These are phyloP conservation scores for Schlechtendalia chinensis DNA, from an alignment of 1,140 invertebrate genomes.

Conservation along the genomic window DNA sequence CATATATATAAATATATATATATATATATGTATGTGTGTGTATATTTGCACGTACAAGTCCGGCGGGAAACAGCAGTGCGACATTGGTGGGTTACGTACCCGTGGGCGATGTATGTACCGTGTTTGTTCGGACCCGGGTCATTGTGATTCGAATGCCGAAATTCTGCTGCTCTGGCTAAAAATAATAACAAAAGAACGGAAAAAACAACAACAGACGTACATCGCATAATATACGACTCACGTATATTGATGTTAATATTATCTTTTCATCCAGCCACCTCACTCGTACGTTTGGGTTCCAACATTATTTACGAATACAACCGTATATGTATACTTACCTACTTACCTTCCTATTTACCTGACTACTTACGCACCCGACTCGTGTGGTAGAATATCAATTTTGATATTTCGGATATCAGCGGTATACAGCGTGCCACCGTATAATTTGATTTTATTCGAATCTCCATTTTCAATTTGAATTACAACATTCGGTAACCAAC, in stretches of 20 bases:
- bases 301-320: background rate
- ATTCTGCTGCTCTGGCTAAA: background rate
- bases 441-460: no score
- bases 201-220: background rate
- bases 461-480: no score
- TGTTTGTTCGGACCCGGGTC: slow-evolving; percentile 18
- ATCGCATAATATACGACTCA: background rate
- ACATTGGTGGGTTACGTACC: no score
- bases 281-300: background rate
- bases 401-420: no score
- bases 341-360: no score
- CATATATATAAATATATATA: background rate
- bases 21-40: no score
- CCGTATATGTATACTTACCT: no score
- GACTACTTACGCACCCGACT: no score
- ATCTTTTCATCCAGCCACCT: background rate
- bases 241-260: background rate
- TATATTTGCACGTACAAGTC: background rate
- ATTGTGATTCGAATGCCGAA: background rate
- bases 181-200: background rate
- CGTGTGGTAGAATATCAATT: no score
- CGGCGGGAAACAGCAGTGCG: background rate
- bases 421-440: no score
- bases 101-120: background rate
- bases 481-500: no score